Conservation (phyloP, 2,113 vertebrate genomes). For the Tragelaphus scriptus region DNA sequence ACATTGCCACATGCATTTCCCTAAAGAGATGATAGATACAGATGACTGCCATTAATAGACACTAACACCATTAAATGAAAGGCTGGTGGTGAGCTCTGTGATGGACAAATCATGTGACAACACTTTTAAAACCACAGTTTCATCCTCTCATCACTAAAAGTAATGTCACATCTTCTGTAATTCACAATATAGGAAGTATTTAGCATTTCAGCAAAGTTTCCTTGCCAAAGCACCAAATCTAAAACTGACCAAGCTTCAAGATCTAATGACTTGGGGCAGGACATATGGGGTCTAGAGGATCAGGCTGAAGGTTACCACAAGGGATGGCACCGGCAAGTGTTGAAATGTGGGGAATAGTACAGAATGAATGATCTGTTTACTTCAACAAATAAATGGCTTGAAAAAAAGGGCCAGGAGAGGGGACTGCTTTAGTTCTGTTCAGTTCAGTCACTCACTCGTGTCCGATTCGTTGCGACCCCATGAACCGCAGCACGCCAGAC, state of each 20-base stretch:
- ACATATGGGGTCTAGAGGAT: background rate
- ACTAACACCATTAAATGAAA: background rate
- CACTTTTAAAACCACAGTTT: background rate
- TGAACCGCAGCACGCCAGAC: too few species aligned
- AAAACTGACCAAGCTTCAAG: background rate
- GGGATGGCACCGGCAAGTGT: background rate
- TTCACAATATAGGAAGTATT: background rate
- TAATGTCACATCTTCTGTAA: background rate
- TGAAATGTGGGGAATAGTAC: background rate
- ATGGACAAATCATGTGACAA: background rate
- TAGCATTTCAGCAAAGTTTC: background rate
- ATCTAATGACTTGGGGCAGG: background rate
- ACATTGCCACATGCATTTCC: background rate
- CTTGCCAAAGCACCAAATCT: background rate
- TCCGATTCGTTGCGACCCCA: too few species aligned
- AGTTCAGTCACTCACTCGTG: too few species aligned
- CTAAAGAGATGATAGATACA: background rate
- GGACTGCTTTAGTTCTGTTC: background rate
- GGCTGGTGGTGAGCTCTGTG: background rate
- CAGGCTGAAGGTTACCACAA: background rate
- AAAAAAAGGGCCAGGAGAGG: background rate
- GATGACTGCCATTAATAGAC: background rate
- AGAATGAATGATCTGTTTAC: background rate
- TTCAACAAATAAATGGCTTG: background rate
- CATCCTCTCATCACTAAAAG: background rate